Evolutionary conservation across 1,140 invertebrate species (phyloP).

Genomic region (Druon quercuslanigerum): DNA sequence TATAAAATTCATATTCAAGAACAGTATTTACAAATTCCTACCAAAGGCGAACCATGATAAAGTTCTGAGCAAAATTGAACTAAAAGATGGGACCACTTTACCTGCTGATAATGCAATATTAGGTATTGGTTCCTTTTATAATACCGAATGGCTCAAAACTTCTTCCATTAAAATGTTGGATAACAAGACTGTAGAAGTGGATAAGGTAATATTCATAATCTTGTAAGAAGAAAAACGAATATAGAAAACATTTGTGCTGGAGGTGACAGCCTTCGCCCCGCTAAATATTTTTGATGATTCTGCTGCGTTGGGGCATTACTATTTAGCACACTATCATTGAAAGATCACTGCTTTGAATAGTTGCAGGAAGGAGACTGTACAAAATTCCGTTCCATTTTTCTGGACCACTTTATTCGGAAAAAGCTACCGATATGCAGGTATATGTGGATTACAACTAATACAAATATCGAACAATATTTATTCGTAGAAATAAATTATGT

Average conservation of each 20-base stretch:
- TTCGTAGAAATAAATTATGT: background rate
- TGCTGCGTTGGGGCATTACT: constrained; percentile 88
- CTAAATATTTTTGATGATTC: constrained; percentile 80
- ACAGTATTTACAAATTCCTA: constrained; percentile 78
- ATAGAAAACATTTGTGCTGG: constrained; percentile 88
- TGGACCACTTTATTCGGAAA: constrained; percentile 94
- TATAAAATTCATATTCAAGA: constrained; percentile 83
- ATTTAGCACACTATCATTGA: constrained; percentile 92
- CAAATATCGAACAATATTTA: constrained; percentile 17
- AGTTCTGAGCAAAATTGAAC: constrained; percentile 78
- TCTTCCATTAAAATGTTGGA: constrained; percentile 82
- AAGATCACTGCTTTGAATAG: constrained; percentile 91
- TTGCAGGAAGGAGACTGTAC: constrained; percentile 76
- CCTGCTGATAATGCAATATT: constrained; percentile 88
- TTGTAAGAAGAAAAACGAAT: constrained; percentile 78
- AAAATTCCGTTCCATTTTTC: constrained; percentile 91
- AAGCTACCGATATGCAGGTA: constrained; percentile 90
- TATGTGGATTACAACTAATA: constrained; percentile 30
- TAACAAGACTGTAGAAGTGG: constrained; percentile 84
- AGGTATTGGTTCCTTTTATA: constrained; percentile 88
- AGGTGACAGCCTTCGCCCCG: constrained; percentile 93
- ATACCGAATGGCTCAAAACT: constrained; percentile 87
- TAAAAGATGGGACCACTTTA: constrained; percentile 81
- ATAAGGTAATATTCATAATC: constrained; percentile 73
- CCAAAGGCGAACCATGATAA: constrained; percentile 76